These are phyloP conservation scores for Heliconius cydno DNA, from an alignment of 2,888 invertebrate species.

Conservation along the genomic window DNA sequence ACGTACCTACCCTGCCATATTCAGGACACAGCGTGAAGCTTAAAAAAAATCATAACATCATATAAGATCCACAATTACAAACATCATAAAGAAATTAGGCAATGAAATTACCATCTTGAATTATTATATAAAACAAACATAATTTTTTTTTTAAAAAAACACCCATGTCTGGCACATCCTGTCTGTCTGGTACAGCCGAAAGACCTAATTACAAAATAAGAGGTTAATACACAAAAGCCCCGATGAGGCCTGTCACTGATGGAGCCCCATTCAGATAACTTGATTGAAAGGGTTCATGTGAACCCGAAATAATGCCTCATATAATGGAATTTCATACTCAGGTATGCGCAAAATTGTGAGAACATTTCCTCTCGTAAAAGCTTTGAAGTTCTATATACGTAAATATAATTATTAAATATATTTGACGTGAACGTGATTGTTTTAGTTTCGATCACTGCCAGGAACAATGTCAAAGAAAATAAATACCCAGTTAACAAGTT, in stretches of 20 bases:
- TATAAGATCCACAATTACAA: too few relatives aligned
- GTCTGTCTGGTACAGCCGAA: conserved; percentile 60
- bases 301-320: conserved; percentile 56
- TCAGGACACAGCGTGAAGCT: too few relatives aligned
- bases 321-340: conserved; percentile 65
- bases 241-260: conserved; percentile 66
- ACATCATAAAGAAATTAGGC: too few relatives aligned
- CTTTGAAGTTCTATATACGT: not conserved
- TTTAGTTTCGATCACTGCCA: not conserved
- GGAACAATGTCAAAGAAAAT: too few relatives aligned
- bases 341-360: conserved; percentile 60
- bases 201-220: conserved; percentile 74
- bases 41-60: too few relatives aligned
- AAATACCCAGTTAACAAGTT: too few relatives aligned
- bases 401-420: not conserved
- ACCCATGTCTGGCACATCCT: conserved; percentile 60
- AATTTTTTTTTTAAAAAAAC: too few relatives aligned
- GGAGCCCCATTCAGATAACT: conserved; percentile 70
- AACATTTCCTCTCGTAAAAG: conserved; percentile 31
- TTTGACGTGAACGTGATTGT: not conserved
- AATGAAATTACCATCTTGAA: not conserved
- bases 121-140: conserved; percentile 1
- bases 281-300: conserved; percentile 73
- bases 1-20: too few relatives aligned
- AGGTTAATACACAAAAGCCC: conserved; percentile 65